These are phyloP conservation scores for Drosophila parthenogenetica DNA, from an alignment of 2,888 invertebrate genomes.

Conservation along the genomic window DNA sequence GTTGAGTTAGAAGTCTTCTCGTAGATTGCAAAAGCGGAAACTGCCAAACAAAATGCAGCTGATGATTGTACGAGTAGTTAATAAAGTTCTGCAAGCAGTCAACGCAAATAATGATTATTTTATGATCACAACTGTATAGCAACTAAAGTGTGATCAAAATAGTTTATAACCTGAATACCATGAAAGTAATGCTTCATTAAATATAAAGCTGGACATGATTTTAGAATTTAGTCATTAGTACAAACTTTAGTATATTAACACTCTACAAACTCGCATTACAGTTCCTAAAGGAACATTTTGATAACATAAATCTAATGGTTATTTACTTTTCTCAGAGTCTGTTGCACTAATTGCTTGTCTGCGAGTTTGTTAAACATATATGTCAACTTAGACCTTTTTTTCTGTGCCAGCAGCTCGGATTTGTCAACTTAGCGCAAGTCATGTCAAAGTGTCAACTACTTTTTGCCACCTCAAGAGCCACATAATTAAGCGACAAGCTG, in stretches of 20 bases:
- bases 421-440: conserved; percentile 51
- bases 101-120: conserved; percentile 45
- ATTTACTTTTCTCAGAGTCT: background rate
- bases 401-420: conserved; percentile 5
- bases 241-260: no score
- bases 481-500: conserved; percentile 72
- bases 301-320: background rate
- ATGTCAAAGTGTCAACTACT: conserved; percentile 64
- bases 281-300: no score
- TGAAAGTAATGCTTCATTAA: background rate
- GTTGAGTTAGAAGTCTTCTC: conserved; percentile 49
- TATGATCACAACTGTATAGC: conserved; percentile 21
- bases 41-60: conserved; percentile 56
- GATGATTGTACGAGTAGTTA: conserved; percentile 54
- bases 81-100: conserved; percentile 41
- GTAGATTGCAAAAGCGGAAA: conserved; percentile 36
- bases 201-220: background rate
- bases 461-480: conserved; percentile 49
- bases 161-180: background rate
- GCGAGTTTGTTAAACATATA: conserved; percentile 4
- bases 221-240: no score
- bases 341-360: conserved; percentile 17
- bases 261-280: no score
- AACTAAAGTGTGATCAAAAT: background rate
- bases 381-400: background rate